phyloP scores from a whole-genome alignment of 1,140 invertebrate genomes.

The Pseudomyrmex concolor region DNA sequence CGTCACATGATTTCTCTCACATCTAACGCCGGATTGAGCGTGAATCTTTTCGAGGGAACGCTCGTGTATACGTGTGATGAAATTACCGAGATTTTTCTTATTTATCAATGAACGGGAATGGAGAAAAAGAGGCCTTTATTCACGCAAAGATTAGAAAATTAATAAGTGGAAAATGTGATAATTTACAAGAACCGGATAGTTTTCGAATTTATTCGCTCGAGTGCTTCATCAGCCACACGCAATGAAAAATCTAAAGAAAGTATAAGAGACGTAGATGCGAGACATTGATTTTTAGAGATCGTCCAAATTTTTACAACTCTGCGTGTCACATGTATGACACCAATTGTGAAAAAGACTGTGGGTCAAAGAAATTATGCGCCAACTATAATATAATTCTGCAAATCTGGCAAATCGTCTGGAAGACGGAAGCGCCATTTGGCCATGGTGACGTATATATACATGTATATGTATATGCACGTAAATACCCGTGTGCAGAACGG shows the following conservation, averaged over 20 bases:
- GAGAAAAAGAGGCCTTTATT: too few species aligned
- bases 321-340: not conserved
- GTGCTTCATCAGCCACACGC: too few species aligned
- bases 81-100: constrained; percentile 1
- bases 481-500: constrained; percentile 32
- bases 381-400: too few species aligned
- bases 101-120: not conserved
- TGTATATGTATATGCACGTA: not conserved
- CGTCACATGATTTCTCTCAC: not conserved
- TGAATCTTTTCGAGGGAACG: not conserved
- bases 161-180: too few species aligned
- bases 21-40: not conserved
- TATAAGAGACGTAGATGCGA: not conserved
- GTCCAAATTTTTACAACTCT: not conserved
- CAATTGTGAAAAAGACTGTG: not conserved
- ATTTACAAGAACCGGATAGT: too few species aligned
- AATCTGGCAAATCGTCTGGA: constrained; percentile 15
- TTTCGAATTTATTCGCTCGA: too few species aligned
- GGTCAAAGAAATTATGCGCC: too few species aligned
- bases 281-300: not conserved
- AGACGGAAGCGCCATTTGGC: constrained; percentile 60
- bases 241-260: not conserved
- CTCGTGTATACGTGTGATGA: too few species aligned
- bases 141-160: too few species aligned
- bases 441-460: not conserved